A percentile compares a stretch with the other conserved stretches of the same genome.
Conservation (phyloP, 2,888 invertebrate species). For the Cartodere bifasciata region DNA sequence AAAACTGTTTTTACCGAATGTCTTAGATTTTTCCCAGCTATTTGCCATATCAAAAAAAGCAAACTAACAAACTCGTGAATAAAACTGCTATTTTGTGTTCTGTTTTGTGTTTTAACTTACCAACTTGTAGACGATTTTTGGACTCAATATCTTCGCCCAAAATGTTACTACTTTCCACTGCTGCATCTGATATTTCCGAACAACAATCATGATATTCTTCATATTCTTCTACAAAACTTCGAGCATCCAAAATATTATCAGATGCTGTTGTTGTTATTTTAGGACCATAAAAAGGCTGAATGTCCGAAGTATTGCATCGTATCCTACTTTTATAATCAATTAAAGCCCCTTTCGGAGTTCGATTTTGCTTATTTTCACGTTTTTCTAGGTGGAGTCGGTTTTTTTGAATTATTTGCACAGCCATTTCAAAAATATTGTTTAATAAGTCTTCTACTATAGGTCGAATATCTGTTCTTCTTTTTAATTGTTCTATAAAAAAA, state of each 20-base stretch:
- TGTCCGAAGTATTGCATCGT: constrained; percentile 26
- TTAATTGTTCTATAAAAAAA: too few relatives aligned
- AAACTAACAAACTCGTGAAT: too few relatives aligned
- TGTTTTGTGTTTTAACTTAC: too few relatives aligned
- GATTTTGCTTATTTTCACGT: constrained; percentile 8
- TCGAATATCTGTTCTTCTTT: constrained; percentile 22
- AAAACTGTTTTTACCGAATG: too few relatives aligned
- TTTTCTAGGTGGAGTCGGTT: constrained; percentile 17
- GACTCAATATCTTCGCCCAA: too few relatives aligned
- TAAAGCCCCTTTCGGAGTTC: too few relatives aligned
- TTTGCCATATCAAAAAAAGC: too few relatives aligned
- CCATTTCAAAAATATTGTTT: constrained; percentile 28
- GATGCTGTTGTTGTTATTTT: constrained; percentile 25
- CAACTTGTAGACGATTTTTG: too few relatives aligned
- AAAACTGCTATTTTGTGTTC: too few relatives aligned
- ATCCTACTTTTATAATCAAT: constrained; percentile 13
- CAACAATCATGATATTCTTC: constrained; percentile 34
- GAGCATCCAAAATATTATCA: constrained; percentile 28
- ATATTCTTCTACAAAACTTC: constrained; percentile 33
- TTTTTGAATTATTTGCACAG: constrained; percentile 24
- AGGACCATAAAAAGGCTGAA: constrained; percentile 23
- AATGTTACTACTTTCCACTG: too few relatives aligned
- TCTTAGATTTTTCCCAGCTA: too few relatives aligned
- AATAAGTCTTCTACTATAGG: constrained; percentile 23
- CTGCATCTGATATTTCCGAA: constrained; percentile 30